phyloP scores from a whole-genome alignment of 2,113 vertebrate species.

The Triplophysa siluroides region DNA sequence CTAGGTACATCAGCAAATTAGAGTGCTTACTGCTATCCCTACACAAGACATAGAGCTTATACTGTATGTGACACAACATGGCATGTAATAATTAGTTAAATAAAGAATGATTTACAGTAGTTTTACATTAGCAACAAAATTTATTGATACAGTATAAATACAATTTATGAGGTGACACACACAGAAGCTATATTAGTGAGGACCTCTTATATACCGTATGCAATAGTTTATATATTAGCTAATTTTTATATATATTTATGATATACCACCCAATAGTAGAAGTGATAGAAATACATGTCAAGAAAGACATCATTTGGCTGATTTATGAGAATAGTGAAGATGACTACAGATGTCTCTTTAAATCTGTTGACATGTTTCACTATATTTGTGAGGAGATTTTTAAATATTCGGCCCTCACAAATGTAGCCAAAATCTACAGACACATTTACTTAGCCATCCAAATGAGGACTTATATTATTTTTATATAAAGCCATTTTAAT shows the following conservation, averaged over 20 bases:
- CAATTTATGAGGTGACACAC: background rate
- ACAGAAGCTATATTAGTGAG: background rate
- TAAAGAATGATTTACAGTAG: background rate
- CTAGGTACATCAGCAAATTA: constrained; percentile 82
- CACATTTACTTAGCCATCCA: background rate
- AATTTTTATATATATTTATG: no score
- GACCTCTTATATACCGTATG: no score
- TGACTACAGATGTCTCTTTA: no score
- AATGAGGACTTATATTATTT: background rate
- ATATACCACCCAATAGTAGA: no score
- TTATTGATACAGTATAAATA: background rate
- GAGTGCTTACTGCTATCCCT: constrained; percentile 18
- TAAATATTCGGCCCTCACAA: no score
- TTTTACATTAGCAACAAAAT: background rate
- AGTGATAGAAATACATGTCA: no score
- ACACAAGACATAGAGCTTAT: background rate
- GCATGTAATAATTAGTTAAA: background rate
- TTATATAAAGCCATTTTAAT: background rate
- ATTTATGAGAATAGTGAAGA: no score
- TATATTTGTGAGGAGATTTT: no score
- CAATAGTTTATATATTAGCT: no score
- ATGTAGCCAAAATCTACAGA: background rate
- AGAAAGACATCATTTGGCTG: no score
- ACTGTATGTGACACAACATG: background rate
- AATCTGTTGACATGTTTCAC: no score